A percentile compares a stretch with the other conserved stretches of the same genome.
phyloP scores from a whole-genome alignment of 2,797 vertebrate species.

The Caiman crocodilus region DNA sequence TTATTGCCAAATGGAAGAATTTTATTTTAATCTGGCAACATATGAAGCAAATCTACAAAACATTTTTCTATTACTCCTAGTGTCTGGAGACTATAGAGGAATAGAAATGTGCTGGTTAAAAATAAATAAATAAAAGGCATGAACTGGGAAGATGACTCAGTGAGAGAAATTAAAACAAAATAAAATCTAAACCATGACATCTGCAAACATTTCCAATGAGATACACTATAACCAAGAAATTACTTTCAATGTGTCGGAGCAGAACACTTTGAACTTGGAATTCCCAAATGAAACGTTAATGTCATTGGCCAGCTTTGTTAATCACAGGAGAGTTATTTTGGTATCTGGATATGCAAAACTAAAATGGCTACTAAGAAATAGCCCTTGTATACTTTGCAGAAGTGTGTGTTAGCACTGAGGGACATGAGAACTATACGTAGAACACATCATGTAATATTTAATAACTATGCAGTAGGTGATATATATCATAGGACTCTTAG shows the following conservation, averaged over 20 bases:
- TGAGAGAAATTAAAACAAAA: not conserved
- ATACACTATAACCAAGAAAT: not conserved
- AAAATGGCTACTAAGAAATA: not conserved
- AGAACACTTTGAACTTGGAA: not conserved
- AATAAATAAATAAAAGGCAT: not conserved
- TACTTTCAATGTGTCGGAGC: not conserved
- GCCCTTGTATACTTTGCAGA: accelerated
- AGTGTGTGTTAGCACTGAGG: not conserved
- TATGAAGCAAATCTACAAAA: not conserved
- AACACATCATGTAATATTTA: not conserved
- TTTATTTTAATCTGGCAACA: slow-evolving; percentile 21
- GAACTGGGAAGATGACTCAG: not conserved
- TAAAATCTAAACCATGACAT: not conserved
- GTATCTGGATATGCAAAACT: not conserved
- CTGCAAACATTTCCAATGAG: not conserved
- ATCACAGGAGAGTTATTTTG: not conserved
- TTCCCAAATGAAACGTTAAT: not conserved
- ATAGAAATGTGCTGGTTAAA: not conserved
- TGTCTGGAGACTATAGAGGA: not conserved
- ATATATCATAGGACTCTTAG: not conserved
- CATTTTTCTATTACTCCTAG: not conserved
- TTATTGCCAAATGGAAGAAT: not conserved
- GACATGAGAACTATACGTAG: not conserved
- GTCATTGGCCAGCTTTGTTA: not conserved
- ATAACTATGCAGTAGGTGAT: accelerated